Base-by-base conservation (phyloP, 2,797 vertebrate species). In the Balearica regulorum region DNA sequence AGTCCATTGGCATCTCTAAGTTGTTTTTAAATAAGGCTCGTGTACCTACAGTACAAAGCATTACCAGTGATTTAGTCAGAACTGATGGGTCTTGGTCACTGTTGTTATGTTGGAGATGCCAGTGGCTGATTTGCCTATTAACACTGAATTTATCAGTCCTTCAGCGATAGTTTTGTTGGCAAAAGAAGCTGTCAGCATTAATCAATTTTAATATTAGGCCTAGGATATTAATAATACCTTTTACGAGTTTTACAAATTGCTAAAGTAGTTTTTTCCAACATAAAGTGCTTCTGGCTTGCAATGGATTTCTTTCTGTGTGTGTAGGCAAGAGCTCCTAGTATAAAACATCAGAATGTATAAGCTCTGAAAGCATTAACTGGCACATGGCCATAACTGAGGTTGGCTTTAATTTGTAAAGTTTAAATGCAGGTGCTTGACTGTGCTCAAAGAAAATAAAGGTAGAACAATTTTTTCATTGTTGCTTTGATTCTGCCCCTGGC, bases 261-360 rank as follows among this genome's bases (percentile, higher is more conserved):
- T 86, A 4, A 86, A 71, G n/a, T 69, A 75, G 57, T 39, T 91
- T 94, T 53, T 92, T 91, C 17, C 51, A 55, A 20, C 21, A 8
- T 88, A 85, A 96, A 93, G 81, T 64, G n/a, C 46, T 95, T 90
- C 44, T 93, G 82, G 37, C 54, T 95, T 91, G 51, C 46, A 37
- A 13, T 68, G 73, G 66, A 25, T 93, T 62, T 87, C 89, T 82
- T 88, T 80, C 64, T 86, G 58, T 72, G 54, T 85, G 33, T 87
- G 73, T 64, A 85, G 77, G 72, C 25, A 49, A 31, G 49, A 87
- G 55, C 43, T 76, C 6, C 64, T 64, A 25, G 31, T 62, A n/a
- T 69, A 43, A 75, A 60, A 91, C 19, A 9, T 10, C 44, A 76
- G 35, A 73, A 77, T 31, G 18, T 65, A 3, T 17, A 49, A 43